A percentile compares a stretch with the other conserved stretches of the same genome.
phyloP scores from a whole-genome alignment of 2,797 vertebrate species.

The Nannoperca australis region DNA sequence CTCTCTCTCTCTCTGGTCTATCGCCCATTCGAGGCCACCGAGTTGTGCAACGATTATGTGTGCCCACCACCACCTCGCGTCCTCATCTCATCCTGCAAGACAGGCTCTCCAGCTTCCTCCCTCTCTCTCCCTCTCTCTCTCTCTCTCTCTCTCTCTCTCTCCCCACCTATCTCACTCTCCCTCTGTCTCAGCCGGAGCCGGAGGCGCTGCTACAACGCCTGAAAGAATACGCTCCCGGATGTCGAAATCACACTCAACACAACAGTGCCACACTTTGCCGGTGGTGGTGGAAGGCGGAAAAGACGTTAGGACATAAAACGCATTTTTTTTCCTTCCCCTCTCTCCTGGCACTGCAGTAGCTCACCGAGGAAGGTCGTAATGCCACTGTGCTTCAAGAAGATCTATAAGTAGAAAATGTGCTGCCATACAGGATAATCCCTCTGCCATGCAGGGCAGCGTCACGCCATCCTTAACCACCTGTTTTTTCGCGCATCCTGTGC shows the following conservation, averaged over 20 bases:
- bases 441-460: constrained; percentile 35
- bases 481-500: constrained; percentile 54
- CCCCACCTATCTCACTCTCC: not conserved
- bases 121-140: constrained; percentile 1
- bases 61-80: constrained; percentile 74
- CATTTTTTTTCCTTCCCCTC: not conserved
- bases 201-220: constrained; percentile 50
- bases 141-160: not conserved
- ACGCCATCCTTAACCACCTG: constrained; percentile 76
- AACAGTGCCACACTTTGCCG: constrained; percentile 74
- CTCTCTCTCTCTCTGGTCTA: constrained; percentile 20
- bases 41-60: constrained; percentile 65
- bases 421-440: constrained; percentile 29
- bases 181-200: constrained; percentile 25
- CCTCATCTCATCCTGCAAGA: constrained; percentile 62
- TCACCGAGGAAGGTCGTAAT: constrained; percentile 40
- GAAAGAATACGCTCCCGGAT: constrained; percentile 58
- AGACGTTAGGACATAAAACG: constrained; percentile 45
- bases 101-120: constrained; percentile 42
- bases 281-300: constrained; percentile 63
- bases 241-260: constrained; percentile 70
- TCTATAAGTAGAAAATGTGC: constrained; percentile 30
- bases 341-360: constrained; percentile 64
- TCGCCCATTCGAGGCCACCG: constrained; percentile 55
- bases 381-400: constrained; percentile 42